Percentiles rank a stretch among this genome's conserved stretches.
Conservation (phyloP, 2,888 invertebrate species). For the Latrodectus hesperus region DNA sequence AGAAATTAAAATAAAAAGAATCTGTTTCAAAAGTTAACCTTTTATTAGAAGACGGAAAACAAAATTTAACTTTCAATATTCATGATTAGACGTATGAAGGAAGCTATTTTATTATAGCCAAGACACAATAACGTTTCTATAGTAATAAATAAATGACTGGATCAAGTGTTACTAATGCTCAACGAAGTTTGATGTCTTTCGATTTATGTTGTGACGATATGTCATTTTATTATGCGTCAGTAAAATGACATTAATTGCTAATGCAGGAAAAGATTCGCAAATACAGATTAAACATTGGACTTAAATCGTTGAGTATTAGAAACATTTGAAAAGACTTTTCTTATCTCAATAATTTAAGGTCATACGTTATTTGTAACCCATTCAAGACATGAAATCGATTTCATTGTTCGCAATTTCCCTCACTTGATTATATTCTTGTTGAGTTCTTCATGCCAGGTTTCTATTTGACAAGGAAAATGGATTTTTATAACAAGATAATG, state of each 20-base stretch:
- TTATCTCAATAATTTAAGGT: not conserved
- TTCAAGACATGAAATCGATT: not conserved
- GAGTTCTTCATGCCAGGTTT: too few relatives aligned
- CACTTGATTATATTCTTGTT: too few relatives aligned
- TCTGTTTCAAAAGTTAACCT: not conserved
- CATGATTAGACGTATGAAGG: constrained; percentile 36
- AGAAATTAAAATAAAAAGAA: too few relatives aligned
- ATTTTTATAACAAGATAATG: too few relatives aligned
- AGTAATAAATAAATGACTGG: not conserved
- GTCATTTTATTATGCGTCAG: not conserved
- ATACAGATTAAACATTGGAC: constrained; percentile 10
- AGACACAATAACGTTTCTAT: not conserved
- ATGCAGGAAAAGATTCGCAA: constrained; percentile 10
- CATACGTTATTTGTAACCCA: not conserved
- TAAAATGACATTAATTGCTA: constrained; percentile 30
- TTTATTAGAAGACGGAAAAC: constrained; percentile 57
- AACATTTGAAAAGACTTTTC: not conserved
- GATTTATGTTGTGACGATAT: not conserved
- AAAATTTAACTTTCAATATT: constrained; percentile 38
- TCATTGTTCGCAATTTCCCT: not conserved
- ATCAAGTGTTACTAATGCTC: not conserved
- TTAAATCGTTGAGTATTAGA: not conserved
- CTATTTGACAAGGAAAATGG: too few relatives aligned
- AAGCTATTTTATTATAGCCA: constrained; percentile 11
- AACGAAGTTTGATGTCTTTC: not conserved